These are phyloP conservation scores for Artibeus lituratus DNA, from an alignment of 2,797 vertebrate species.

Conservation along the genomic window DNA sequence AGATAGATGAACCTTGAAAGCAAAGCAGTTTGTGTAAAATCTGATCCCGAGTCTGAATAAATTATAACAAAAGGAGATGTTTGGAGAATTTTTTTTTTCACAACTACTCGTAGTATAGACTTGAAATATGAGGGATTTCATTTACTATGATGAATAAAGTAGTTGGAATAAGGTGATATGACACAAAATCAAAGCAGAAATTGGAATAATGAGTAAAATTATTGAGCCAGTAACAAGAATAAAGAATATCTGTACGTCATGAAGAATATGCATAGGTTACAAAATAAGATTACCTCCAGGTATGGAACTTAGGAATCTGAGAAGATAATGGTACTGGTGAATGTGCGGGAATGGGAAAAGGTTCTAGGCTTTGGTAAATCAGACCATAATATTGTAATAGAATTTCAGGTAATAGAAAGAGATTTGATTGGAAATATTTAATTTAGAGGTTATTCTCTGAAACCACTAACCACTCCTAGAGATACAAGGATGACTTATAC, in stretches of 20 bases:
- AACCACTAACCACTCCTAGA: not conserved
- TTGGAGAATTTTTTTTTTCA: not conserved
- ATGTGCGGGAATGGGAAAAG: not conserved
- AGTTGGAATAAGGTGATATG: not conserved
- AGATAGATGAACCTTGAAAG: not conserved
- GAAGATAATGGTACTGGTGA: not conserved
- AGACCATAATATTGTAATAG: not conserved
- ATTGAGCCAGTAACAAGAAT: not conserved
- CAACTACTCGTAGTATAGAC: not conserved
- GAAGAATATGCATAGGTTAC: not conserved
- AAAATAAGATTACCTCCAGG: not conserved
- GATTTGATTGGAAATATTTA: not conserved
- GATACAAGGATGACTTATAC: not conserved
- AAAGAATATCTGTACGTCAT: not conserved
- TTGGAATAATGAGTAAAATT: not conserved
- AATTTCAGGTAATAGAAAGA: not conserved
- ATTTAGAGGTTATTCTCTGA: not conserved
- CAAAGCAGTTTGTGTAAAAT: not conserved
- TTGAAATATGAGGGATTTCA: not conserved
- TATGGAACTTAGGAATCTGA: not conserved
- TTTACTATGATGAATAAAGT: not conserved
- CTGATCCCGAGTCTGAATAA: not conserved
- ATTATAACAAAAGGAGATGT: not conserved
- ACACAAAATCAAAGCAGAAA: not conserved
- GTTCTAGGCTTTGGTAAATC: not conserved